Evolutionary conservation across 2,888 invertebrate genomes (phyloP), one percentile per base, ranked within the genome.

Genomic region (Petrolisthes cinctipes): DNA sequence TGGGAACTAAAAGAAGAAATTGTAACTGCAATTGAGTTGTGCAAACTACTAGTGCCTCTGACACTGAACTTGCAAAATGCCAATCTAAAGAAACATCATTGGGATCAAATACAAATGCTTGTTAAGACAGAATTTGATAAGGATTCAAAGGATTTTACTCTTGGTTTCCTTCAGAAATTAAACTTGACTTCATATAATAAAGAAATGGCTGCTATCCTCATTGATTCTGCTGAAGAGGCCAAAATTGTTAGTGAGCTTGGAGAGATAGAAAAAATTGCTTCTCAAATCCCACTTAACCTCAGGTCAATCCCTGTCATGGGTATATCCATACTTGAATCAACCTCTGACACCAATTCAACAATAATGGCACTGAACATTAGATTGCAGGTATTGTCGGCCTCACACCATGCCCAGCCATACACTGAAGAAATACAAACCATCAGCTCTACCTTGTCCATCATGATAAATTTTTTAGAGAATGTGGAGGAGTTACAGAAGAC

Each of bases 1-100:
- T 90, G 89, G 87, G 89, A 89, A 68, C 71, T 90, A 1, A 83
- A 86, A 20, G 85, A 89, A 51, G 89, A 89, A 68, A 71, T 90
- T 51, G 37, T 86, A 51, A 83, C 86, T 54, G 61, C 57, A 54
- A 88, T 90, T 23, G 85, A 87, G n/a, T 81, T 85, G 11, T 80
- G 81, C n/a, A 82, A 87, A 76, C 83, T 87, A 6, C 54, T 89
- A 17, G 83, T 89, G 11, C 89, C 90, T 51, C 83, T 90, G 4
- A 85, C 89, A 5, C 83, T 86, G 17, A 87, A 86, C 57, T 81
- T 90, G 20, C 90, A 90, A 85, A 86, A 83, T 61, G 89, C 90
- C 14, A 87, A 79, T 37, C 75, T 90, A 1, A 83, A 83, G 76
- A n/a, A 53, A 5, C 90, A 90, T 87, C 90, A 90, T 66, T 90